Evolutionary conservation across 1,140 invertebrate species (phyloP), one percentile per base, ranked within the genome.

Genomic region (Cephus cinctus): DNA sequence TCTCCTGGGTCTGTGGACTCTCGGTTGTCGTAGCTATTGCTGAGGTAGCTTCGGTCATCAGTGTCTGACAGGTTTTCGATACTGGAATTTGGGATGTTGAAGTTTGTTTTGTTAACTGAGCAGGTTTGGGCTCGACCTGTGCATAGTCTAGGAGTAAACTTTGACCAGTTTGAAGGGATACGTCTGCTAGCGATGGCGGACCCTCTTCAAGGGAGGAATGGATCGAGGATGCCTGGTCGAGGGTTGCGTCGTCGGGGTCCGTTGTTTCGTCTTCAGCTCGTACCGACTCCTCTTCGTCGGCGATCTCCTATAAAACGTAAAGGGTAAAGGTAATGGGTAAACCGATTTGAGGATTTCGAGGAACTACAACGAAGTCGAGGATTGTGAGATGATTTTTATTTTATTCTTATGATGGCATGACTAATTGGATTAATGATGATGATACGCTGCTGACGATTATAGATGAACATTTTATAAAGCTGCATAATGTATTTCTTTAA

Each of bases 1-100:
- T 85, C 67, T 88, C 86, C 32, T 74, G 69, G 16, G 58, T 54
- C 43, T 65, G 51, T 14, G 40, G 39, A 36, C 23, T 39, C 27
- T 52, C 60, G 12, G 47, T 50, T 9, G 15, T 15, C 3, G 44
- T 16, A 15, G 43, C 14, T 8, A 50, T 40, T 36, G 34, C 19
- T n/a, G n/a, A n/a, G 15, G 4, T 36, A 0, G 34, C 14, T 35
- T 64, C 60, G 5, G 60, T 61, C 21, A 54, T 63, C 6, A 64
- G 40, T n/a, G 62, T 57, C 21, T 69, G 68, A 31, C 56, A 62
- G 8, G 46, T 48, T 0, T 47, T 53, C 19, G 53, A 52, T 4
- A 57, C 30, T 20, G 63, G 52, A 11, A 67, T 60, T 38, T 56
- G 61, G 22, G 59, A 61, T 5, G 70, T 74, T 12, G 71, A 74